Percentiles rank a stretch among this genome's conserved stretches.
These are phyloP conservation scores for Apodemus agrarius DNA, from an alignment of 2,797 vertebrate species.

Conservation along the genomic window DNA sequence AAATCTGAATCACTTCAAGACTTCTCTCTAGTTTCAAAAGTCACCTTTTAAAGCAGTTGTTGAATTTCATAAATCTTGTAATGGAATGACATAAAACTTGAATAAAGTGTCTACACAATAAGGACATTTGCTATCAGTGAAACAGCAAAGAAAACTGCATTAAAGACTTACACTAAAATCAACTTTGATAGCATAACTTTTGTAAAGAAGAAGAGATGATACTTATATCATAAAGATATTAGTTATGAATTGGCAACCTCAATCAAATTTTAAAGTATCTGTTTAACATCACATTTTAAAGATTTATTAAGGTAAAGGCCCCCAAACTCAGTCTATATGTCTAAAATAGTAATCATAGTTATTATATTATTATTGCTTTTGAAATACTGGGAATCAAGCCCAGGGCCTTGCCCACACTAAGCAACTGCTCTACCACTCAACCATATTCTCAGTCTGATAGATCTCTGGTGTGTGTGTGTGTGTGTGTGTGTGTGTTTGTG, in stretches of 20 bases:
- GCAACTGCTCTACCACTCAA: not conserved
- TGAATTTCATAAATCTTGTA: constrained; percentile 46
- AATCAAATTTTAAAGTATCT: constrained; percentile 32
- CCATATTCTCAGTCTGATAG: not conserved
- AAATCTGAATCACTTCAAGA: constrained; percentile 19
- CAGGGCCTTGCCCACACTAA: not conserved
- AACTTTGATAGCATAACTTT: constrained; percentile 15
- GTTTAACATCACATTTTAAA: constrained; percentile 41
- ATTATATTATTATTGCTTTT: not conserved
- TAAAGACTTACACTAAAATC: constrained; percentile 23
- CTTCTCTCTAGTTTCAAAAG: constrained; percentile 28
- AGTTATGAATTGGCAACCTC: constrained; percentile 1
- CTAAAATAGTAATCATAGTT: not conserved
- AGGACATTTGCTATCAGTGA: not conserved
- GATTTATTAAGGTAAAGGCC: constrained; percentile 10
- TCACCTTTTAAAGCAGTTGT: not conserved
- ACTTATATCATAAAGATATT: constrained; percentile 18
- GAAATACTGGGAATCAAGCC: not conserved
- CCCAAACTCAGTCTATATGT: not conserved
- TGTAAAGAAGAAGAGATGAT: not conserved
- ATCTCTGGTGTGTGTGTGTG: not conserved
- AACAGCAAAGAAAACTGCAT: constrained; percentile 29
- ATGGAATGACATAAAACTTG: not conserved
- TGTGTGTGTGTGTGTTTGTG: not conserved
- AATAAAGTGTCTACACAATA: not conserved